These are phyloP conservation scores for Oligia fasciuncula DNA, from an alignment of 2,888 invertebrate genomes.

Conservation along the genomic window DNA sequence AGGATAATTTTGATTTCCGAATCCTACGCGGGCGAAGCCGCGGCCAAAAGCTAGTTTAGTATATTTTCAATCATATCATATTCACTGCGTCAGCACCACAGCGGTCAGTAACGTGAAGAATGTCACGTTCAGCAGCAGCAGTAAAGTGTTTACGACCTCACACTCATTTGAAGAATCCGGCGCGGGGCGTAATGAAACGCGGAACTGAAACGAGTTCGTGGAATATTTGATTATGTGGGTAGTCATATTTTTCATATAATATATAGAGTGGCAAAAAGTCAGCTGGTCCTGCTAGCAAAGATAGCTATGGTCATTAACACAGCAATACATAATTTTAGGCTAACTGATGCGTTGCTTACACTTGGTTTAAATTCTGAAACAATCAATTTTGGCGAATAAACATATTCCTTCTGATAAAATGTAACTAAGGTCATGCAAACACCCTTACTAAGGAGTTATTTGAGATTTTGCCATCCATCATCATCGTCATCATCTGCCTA, in stretches of 20 bases:
- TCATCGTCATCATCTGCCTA: too few relatives aligned
- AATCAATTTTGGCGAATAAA: too few relatives aligned
- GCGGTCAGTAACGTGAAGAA: constrained; percentile 54
- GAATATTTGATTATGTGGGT: constrained; percentile 31
- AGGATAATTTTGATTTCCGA: too few relatives aligned
- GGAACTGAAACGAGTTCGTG: constrained; percentile 22
- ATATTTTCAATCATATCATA: constrained; percentile 30
- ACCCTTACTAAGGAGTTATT: too few relatives aligned
- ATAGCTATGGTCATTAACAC: not conserved
- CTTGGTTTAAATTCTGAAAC: too few relatives aligned
- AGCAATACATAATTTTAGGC: not conserved
- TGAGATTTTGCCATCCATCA: too few relatives aligned
- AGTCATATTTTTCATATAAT: not conserved
- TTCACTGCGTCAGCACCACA: not conserved
- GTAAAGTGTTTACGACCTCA: constrained; percentile 62
- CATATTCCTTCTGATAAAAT: too few relatives aligned
- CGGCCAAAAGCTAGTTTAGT: not conserved
- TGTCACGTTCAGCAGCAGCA: constrained; percentile 47
- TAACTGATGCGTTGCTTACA: too few relatives aligned
- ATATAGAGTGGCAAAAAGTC: not conserved
- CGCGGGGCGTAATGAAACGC: constrained; percentile 44
- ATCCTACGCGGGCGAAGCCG: not conserved
- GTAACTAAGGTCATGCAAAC: too few relatives aligned
- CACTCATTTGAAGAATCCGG: constrained; percentile 41
- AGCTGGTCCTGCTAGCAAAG: not conserved